A percentile compares a stretch with the other conserved stretches of the same genome.
Conservation (phyloP, 1,140 invertebrate species). For the Caerostris darwini region DNA sequence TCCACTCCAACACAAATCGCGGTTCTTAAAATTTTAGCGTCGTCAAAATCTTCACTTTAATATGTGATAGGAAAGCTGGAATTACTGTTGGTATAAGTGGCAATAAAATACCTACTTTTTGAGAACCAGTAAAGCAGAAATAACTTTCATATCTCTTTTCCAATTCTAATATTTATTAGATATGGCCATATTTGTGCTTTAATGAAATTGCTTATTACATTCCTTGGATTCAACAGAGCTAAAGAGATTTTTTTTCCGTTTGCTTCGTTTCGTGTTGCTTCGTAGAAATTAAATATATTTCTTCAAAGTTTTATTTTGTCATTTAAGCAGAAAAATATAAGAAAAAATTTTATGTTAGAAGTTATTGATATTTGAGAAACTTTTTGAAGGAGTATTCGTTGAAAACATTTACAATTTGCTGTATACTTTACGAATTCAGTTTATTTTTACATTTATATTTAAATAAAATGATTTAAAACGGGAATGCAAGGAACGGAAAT, state of each 20-base stretch:
- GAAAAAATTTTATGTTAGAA: too few relatives aligned
- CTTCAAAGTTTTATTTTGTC: too few relatives aligned
- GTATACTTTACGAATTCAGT: too few relatives aligned
- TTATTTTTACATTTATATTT: too few relatives aligned
- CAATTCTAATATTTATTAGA: constrained; percentile 11
- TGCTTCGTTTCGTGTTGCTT: not conserved
- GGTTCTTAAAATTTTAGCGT: not conserved
- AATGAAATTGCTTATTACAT: not conserved
- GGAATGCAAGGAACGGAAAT: too few relatives aligned
- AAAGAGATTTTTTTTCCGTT: not conserved
- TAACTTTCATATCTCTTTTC: not conserved
- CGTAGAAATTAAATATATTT: too few relatives aligned
- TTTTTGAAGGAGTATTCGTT: too few relatives aligned
- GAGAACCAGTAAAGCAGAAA: not conserved
- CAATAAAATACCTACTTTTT: not conserved
- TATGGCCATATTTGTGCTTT: not conserved
- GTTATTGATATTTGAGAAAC: too few relatives aligned
- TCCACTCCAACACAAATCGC: not conserved
- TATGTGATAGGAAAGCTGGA: not conserved
- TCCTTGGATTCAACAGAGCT: not conserved
- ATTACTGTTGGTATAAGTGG: not conserved
- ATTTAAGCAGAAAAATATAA: too few relatives aligned
- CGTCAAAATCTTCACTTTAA: not conserved
- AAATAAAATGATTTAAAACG: too few relatives aligned
- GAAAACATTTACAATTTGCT: too few relatives aligned